Conservation (phyloP, 2,113 vertebrate genomes). For the Poicephalus meyeri region DNA sequence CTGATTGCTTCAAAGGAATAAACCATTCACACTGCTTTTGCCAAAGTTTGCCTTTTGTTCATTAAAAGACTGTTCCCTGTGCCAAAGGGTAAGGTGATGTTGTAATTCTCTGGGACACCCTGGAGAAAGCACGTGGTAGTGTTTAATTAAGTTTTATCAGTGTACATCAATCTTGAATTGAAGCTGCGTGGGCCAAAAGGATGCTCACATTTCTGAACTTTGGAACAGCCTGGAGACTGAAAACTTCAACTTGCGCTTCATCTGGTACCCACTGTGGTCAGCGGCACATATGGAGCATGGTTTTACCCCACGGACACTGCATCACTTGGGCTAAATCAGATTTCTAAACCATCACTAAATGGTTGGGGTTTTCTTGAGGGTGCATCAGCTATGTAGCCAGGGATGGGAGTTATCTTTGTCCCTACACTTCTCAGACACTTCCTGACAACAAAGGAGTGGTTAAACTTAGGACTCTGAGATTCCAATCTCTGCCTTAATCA, state of each 20-base stretch:
- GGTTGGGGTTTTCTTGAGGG: neutral
- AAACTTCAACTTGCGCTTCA: neutral
- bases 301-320: neutral
- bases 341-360: neutral
- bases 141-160: neutral
- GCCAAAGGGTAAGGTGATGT: neutral
- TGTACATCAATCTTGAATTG: neutral
- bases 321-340: neutral
- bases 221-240: neutral
- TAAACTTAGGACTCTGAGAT: conserved; percentile 14
- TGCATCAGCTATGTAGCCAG: neutral
- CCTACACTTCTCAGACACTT: neutral
- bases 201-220: neutral
- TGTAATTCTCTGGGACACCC: neutral
- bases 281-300: neutral
- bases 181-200: neutral
- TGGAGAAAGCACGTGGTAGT: neutral
- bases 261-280: neutral
- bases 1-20: neutral
- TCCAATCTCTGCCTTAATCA: conserved; percentile 24
- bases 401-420: neutral
- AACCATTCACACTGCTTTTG: neutral
- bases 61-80: neutral
- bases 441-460: conserved; percentile 3
- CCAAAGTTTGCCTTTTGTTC: neutral